Evolutionary conservation across 1,140 invertebrate genomes (phyloP), one percentile per base, ranked within the genome.

Genomic region (Drosophila lacertosa): DNA sequence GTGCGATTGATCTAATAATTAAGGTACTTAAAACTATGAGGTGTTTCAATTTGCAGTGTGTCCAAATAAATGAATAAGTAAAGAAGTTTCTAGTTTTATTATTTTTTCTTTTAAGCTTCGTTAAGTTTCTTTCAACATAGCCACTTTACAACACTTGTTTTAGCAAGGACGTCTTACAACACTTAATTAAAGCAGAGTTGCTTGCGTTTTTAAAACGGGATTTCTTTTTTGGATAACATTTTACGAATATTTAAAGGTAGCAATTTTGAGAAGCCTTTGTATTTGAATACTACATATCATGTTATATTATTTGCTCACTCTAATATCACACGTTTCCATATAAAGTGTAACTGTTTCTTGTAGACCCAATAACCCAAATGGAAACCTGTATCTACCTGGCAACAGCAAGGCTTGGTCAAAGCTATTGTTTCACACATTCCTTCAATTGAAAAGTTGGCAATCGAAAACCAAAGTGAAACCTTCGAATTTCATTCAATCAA

Each of bases 401-500:
- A 10, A 58, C 40, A 33, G n/a, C n/a, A n/a, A n/a, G 37, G 50
- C 22, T 54, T 45, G 73, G 60, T 68, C 55, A 75, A 75, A 72
- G 51, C 48, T 64, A 62, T 58, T 22, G 37, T 76, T 65, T 65
- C 76, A 65, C 68, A 64, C 72, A 84, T 83, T 83, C 72, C 35
- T 83, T 83, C 72, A 72, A 79, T 79, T 62, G 75, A 83, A 83
- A 83, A 58, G 18, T 2, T 35, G 44, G 57, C 51, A 64, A 83
- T 58, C 45, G 57, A 44, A 71, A 66, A 51, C 77, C 65, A 16
- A 63, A 45, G 6, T 20, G 24, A 40, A 51, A 62, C 65, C 62
- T 67, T 78, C 62, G 44, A 73, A 80, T 84, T 86, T 84, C 68
- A 77, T 84, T 86, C 81, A 84, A 86, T 84, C 79, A 86, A 86